These are phyloP conservation scores for Montipora sp. DNA, from an alignment of 64 coral and sea anemone species.

Conservation along the genomic window DNA sequence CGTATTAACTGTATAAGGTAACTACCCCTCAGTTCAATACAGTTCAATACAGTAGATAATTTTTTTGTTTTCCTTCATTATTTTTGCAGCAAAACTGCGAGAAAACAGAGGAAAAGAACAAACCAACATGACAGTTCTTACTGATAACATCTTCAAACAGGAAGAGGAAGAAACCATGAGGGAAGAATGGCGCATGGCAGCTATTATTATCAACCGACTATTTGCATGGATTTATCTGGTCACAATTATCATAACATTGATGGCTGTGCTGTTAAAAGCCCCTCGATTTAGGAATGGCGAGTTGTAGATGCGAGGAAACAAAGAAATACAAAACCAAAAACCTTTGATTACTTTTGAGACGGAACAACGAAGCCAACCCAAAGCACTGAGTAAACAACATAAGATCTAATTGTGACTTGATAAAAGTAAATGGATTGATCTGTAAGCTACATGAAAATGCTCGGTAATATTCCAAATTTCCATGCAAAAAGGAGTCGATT, in stretches of 20 bases:
- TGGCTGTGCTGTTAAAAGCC: constrained; percentile 72
- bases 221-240: constrained; percentile 90
- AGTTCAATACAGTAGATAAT: too few species aligned
- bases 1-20: too few species aligned
- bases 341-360: background rate
- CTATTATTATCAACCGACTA: constrained; percentile 86
- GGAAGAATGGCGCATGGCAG: constrained; percentile 91
- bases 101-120: constrained; percentile 60
- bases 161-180: constrained; percentile 73
- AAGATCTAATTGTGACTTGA: too few species aligned
- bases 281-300: constrained; percentile 62
- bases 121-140: constrained; percentile 78
- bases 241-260: constrained; percentile 77
- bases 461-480: too few species aligned
- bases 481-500: too few species aligned
- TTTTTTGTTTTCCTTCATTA: background rate
- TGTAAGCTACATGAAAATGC: too few species aligned
- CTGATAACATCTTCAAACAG: constrained; percentile 82
- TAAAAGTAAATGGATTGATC: too few species aligned
- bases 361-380: too few species aligned
- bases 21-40: too few species aligned
- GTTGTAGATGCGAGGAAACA: constrained; percentile 1
- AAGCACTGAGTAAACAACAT: too few species aligned
- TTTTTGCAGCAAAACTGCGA: constrained; percentile 58
- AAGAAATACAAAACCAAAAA: background rate